Base-by-base conservation (phyloP, 2,888 invertebrate genomes). In the Hypercompe scribonia region DNA sequence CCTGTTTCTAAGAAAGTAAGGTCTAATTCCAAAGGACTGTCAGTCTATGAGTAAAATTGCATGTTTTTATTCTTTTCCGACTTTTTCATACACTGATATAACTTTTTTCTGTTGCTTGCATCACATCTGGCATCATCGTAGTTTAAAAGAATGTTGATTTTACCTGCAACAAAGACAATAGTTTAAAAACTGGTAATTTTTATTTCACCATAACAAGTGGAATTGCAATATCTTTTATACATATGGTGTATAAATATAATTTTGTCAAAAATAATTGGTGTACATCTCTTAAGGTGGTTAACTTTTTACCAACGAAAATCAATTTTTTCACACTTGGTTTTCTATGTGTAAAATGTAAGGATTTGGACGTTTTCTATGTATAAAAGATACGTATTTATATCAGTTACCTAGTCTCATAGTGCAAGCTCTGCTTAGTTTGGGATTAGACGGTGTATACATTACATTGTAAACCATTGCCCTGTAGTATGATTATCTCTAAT, bases 111-210 rank as follows among this genome's bases (percentile, higher is more conserved):
- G 39, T 74, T 39, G 13, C 18, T 54, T 42, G 50, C 31, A 39
- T 46, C 18, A 61, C 31, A 31, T 31, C 61, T 5, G 18, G 31
- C 31, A 61, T 31, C 31, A 61, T 61, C 28, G 74, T 7, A 31
- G 36, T 70, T 68, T 73, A 50, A 69, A 67, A 72, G 65, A 67
- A 66, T 75, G 73, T 70, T 65, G n/a, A 33, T 74, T 78, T 84
- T 88, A 88, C 88, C 88, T 88, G 87, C 65, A 88, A 88, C 82
- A 86, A 84, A 78, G 24, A 61, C 75, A 63, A 54, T 46, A 36
- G 31, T 31, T 36, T 63, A 58, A 63, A n/a, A 50, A 3, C 10
- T 15, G 11, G 21, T 13, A 28, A 11, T 34, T n/a, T 36, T 15
- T 15, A 11, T 36, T 65, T 11, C 34, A 34, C n/a, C 36, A 36